These are phyloP conservation scores for Opisthocomus hoazin DNA, from an alignment of 2,113 vertebrate species.

Conservation along the genomic window DNA sequence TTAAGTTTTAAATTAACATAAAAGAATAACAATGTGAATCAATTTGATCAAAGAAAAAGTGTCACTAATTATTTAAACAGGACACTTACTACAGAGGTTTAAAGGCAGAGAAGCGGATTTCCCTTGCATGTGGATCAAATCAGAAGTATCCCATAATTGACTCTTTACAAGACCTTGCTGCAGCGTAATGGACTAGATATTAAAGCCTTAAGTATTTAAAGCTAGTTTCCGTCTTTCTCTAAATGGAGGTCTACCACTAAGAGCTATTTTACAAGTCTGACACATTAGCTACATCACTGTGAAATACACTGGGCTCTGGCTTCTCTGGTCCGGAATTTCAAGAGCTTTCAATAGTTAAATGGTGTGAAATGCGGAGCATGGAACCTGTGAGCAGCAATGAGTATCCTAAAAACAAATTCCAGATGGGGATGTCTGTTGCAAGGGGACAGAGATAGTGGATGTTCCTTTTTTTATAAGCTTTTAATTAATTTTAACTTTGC, in stretches of 20 bases:
- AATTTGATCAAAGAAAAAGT: constrained; percentile 86
- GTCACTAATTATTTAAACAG: constrained; percentile 86
- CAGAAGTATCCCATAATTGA: constrained; percentile 97
- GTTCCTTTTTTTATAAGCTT: not conserved
- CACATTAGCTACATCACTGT: constrained; percentile 85
- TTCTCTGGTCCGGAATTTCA: constrained; percentile 78
- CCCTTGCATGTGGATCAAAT: constrained; percentile 97
- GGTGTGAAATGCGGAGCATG: constrained; percentile 75
- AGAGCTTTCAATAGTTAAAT: constrained; percentile 76
- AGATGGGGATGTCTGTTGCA: constrained; percentile 77
- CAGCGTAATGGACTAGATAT: constrained; percentile 97
- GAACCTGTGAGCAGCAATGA: constrained; percentile 73
- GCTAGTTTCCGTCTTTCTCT: constrained; percentile 84
- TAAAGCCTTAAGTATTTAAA: constrained; percentile 97
- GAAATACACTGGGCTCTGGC: constrained; percentile 73
- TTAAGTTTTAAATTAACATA: constrained; percentile 80
- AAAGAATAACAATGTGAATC: constrained; percentile 81
- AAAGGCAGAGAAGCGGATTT: constrained; percentile 80
- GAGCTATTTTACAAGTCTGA: constrained; percentile 92
- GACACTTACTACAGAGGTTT: constrained; percentile 77
- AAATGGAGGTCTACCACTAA: constrained; percentile 79
- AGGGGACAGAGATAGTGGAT: constrained; percentile 64
- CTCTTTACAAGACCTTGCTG: constrained; percentile 95
- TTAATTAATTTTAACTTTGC: not conserved
- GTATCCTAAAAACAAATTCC: constrained; percentile 84